Evolutionary conservation across 1,140 invertebrate genomes (phyloP), one percentile per base, ranked within the genome.

Genomic region (Lasioglossum albipes): DNA sequence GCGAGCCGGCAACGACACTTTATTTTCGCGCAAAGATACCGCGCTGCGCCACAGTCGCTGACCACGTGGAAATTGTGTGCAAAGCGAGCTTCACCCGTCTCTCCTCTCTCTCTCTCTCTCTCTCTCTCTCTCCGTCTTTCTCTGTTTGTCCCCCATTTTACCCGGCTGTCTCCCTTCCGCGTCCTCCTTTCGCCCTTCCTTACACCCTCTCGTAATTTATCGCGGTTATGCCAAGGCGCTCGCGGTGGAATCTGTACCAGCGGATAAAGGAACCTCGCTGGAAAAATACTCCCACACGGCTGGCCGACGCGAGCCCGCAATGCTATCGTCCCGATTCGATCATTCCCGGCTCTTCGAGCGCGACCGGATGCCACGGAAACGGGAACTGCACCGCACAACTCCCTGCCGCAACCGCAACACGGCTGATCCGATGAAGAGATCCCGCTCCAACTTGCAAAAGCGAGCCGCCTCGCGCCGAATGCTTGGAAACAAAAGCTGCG

Each of bases 1-100:
- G 77, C 75, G 81, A 66, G 64, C 75, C 70, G 68, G 78, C 85
- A 76, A 80, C 87, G 91, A 91, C 90, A 92, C 90, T 93, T 93
- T 92, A 92, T 92, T 92, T 92, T 92, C 90, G 88, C 89, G 90
- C 89, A 90, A 89, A 92, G 91, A 91, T 89, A 91, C 89, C 88
- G 90, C 87, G 82, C 73, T 74, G 16, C 9, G 75, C 75, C 6
- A 10, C 75, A 57, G 36, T 54, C 57, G 66, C 75, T 12, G 68
- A 82, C 67, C 87, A 84, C 85, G 87, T 87, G 89, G 91, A 92
- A 93, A 92, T 93, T 93, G 91, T 92, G 91, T 92, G 92, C 90
- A 91, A 91, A 91, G 89, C 89, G 87, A 89, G 87, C 86, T 87
- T 73, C 81, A 67, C 78, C 78, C 83, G 72, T 81, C 72, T 66